Evolutionary conservation across 2,888 invertebrate species (phyloP).

Genomic region (Candidula unifasciata): DNA sequence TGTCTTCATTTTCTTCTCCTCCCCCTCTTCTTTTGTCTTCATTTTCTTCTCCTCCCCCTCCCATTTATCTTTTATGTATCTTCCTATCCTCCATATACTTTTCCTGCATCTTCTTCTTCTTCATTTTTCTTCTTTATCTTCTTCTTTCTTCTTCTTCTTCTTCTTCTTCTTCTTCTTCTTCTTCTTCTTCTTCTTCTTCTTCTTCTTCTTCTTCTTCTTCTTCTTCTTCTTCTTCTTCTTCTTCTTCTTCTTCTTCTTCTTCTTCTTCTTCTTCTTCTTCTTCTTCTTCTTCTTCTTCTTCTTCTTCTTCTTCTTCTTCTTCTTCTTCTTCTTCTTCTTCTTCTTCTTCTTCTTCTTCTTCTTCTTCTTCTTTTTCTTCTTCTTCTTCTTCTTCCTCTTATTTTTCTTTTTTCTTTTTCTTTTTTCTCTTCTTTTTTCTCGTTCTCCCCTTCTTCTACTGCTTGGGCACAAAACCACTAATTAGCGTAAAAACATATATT

Average conservation of each 20-base stretch:
- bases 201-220: constrained; percentile 21
- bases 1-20: background rate
- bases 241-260: constrained; percentile 12
- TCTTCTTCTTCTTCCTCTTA: too few relatives aligned
- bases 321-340: constrained; percentile 12
- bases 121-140: background rate
- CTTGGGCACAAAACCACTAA: background rate
- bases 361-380: background rate
- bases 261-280: constrained; percentile 7
- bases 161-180: background rate
- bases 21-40: background rate
- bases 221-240: background rate
- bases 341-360: background rate
- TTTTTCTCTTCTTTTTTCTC: background rate
- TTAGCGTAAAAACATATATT: background rate
- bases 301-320: constrained; percentile 22
- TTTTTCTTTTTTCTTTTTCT: background rate
- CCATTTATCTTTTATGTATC: background rate
- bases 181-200: constrained; percentile 18
- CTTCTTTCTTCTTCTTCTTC: background rate
- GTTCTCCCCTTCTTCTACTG: background rate
- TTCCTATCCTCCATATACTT: background rate
- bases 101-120: background rate
- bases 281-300: constrained; percentile 10
- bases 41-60: background rate